Evolutionary conservation across 2,888 invertebrate species (phyloP), one percentile per base, ranked within the genome.

Genomic region (Salpingus planirostris): DNA sequence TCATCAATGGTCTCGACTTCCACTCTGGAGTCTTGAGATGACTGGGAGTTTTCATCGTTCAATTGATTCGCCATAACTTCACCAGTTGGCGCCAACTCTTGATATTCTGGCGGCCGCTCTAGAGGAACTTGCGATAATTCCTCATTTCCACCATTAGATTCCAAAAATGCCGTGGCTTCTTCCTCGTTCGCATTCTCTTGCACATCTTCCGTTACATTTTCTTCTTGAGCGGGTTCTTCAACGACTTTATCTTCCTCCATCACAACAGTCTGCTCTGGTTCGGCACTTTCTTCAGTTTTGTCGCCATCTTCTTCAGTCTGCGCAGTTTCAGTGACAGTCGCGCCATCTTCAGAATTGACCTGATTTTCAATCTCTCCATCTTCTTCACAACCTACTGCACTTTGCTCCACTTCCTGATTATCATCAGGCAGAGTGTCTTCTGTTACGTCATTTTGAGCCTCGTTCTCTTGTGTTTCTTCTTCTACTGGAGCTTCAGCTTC

Each of bases 11-110:
- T 21, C 13, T 29, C 6, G 22, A 36, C 29, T 26, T 27, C 5
- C 21, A 29, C 36, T 23, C 38, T 32, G 1, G 48, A 43, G 11
- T 41, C 47, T 24, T 50, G 49, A 10, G 54, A 50, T 7, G 44
- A 45, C 12, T 51, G 52, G 1, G 53, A 54, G 39, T 47, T 49
- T 28, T 52, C 49, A 37, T 52, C 33, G 25, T n/a, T n/a, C n/a
- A n/a, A n/a, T n/a, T n/a, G n/a, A n/a, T n/a, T n/a, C n/a, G n/a
- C n/a, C n/a, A n/a, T n/a, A n/a, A n/a, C n/a, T n/a, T n/a, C n/a
- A n/a, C n/a, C n/a, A n/a, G n/a, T n/a, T n/a, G n/a, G n/a, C n/a
- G n/a, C n/a, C n/a, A n/a, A n/a, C n/a, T n/a, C n/a, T n/a, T n/a
- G n/a, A n/a, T n/a, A n/a, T n/a, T n/a, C n/a, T n/a, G n/a, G n/a